A percentile compares a stretch with the other conserved stretches of the same genome.
These are phyloP conservation scores for Tinamus guttatus DNA, from an alignment of 2,113 vertebrate species.

Conservation along the genomic window DNA sequence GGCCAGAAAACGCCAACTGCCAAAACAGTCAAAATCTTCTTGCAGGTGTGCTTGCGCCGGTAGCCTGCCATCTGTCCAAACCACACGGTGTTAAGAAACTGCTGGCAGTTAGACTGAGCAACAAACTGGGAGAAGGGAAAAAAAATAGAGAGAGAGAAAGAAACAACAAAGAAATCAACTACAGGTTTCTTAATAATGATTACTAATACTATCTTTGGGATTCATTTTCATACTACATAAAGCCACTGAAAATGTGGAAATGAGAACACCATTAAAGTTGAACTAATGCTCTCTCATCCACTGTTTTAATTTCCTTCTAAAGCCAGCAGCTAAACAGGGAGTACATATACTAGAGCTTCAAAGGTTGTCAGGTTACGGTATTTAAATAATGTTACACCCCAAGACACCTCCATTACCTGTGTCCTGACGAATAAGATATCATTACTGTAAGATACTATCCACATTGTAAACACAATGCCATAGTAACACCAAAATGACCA, in stretches of 20 bases:
- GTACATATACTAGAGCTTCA: background rate
- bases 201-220: background rate
- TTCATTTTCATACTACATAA: background rate
- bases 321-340: background rate
- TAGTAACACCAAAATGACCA: background rate
- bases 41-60: slow-evolving; percentile 94
- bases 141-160: background rate
- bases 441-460: background rate
- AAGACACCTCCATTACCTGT: background rate
- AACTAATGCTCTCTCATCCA: background rate
- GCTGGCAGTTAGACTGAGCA: slow-evolving; percentile 98
- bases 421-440: background rate
- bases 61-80: slow-evolving; percentile 99
- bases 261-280: background rate
- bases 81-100: slow-evolving; percentile 99
- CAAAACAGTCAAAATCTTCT: slow-evolving; percentile 95
- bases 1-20: slow-evolving; percentile 94
- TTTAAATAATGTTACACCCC: background rate
- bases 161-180: background rate
- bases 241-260: background rate
- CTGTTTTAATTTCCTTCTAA: background rate
- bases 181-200: background rate
- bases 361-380: background rate
- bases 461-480: background rate
- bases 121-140: slow-evolving; percentile 85